Base-by-base conservation (phyloP, 2,888 invertebrate species). In the Liodrosophila aerea region DNA sequence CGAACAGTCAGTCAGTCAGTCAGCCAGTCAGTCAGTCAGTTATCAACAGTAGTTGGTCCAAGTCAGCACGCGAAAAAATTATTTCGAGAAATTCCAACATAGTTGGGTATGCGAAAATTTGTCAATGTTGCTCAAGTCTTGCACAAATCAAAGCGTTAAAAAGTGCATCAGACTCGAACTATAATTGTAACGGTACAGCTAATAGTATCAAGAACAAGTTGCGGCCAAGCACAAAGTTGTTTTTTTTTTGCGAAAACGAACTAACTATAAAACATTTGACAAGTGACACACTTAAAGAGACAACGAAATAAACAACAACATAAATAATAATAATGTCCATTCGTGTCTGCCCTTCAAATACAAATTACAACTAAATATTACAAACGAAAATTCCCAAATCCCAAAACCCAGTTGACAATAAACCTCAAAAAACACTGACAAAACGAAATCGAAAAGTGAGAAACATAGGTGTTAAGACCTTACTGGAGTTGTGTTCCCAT, bases 291-390 rank as follows among this genome's bases (percentile, higher is more conserved):
- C 27, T 53, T 69, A 57, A 52, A 16, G n/a, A 29, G 44, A 46
- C 39, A 45, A 45, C 12, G 5, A 22, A 9, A 39, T 39, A 18
- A 11, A 11, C 18, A n/a, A 39, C 39, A 34, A 13, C 22, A 45
- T 16, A 22, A 46, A 72, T 46, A 51, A 34, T 34, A 49, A 59
- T 34, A 51, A 52, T 64, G 43, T 18, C 36, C 39, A 64, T 46
- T 54, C 30, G 64, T 51, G 62, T 76, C 43, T 67, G 73, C 73
- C 73, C 73, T 76, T 76, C 67, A 76, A 73, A 73, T 34, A 44
- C 18, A 63, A 67, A 67, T 51, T 66, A 54, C 71, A 71, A 62
- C 70, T 53, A 59, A 70, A 62, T 22, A 34, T 46, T 31, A 45
- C 34, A 64, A 53, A 50, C 45, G 44, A 57, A 9, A 31, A 31